Evolutionary conservation across 2,113 vertebrate species (phyloP).

Genomic region (Chauna torquata): DNA sequence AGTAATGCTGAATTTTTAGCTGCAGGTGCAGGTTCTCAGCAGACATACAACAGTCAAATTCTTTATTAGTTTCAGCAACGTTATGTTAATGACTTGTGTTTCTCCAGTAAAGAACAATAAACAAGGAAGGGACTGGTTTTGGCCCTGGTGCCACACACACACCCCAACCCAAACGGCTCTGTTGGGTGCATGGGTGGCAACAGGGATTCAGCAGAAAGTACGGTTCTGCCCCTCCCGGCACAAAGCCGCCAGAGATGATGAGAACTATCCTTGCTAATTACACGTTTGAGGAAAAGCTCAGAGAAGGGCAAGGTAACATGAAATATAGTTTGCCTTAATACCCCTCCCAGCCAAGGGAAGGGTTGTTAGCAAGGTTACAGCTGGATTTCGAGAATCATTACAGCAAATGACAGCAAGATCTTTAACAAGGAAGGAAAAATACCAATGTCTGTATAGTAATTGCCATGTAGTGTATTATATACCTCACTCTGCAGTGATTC

Average conservation of each 20-base stretch:
- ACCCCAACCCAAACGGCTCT: not conserved
- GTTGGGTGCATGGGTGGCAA: not conserved
- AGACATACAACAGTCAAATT: not conserved
- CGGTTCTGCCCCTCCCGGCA: not conserved
- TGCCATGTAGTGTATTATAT: not conserved
- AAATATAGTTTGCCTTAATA: slow-evolving; percentile 17
- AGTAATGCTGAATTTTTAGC: not conserved
- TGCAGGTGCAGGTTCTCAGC: not conserved
- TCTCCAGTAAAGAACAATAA: not conserved
- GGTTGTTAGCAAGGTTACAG: slow-evolving; percentile 38
- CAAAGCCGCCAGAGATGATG: not conserved
- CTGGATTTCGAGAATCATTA: slow-evolving; percentile 1
- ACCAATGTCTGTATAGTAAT: not conserved
- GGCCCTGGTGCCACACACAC: not conserved
- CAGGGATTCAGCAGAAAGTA: not conserved
- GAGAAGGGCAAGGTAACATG: not conserved
- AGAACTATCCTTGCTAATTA: not conserved
- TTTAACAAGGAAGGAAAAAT: slow-evolving; percentile 35
- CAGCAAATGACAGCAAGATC: slow-evolving; percentile 28
- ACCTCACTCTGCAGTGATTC: slow-evolving; percentile 13
- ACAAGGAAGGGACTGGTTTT: not conserved
- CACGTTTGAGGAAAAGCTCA: not conserved
- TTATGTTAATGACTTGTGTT: not conserved
- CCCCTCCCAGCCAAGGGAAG: not conserved
- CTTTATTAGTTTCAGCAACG: not conserved